These are phyloP conservation scores for Timandra comae DNA, from an alignment of 2,888 invertebrate species.

Conservation along the genomic window DNA sequence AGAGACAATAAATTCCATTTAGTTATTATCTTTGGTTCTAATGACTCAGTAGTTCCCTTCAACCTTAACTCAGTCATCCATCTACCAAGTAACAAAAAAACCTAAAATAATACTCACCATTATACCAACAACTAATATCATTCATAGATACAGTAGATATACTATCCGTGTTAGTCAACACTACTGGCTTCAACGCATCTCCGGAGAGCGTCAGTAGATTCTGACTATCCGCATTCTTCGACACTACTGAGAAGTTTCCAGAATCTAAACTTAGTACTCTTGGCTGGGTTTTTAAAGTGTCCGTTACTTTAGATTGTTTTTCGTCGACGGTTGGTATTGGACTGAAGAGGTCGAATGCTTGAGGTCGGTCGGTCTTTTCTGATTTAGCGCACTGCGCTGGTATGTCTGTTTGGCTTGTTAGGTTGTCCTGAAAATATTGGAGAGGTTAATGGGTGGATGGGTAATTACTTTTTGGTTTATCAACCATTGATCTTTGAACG, in stretches of 20 bases:
- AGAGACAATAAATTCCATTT: no score
- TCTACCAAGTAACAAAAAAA: no score
- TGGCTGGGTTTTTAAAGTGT: conserved; percentile 49
- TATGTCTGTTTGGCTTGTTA: conserved; percentile 29
- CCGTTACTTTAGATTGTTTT: conserved; percentile 53
- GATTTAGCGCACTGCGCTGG: conserved; percentile 25
- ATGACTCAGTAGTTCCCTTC: no score
- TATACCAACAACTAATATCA: conserved; percentile 82
- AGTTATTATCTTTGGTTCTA: no score
- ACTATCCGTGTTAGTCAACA: conserved; percentile 54
- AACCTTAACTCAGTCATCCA: no score
- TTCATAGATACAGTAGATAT: conserved; percentile 73
- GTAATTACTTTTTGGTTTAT: no score
- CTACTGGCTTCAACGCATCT: conserved; percentile 52
- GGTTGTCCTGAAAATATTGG: conserved; percentile 64
- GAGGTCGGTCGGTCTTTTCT: conserved; percentile 45
- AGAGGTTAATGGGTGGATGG: no score
- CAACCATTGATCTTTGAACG: no score
- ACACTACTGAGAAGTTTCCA: conserved; percentile 61
- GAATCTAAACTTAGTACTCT: conserved; percentile 59
- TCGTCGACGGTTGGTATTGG: conserved; percentile 67
- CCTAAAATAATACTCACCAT: conserved; percentile 48
- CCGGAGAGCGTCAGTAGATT: conserved; percentile 53
- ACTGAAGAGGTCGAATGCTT: conserved; percentile 71
- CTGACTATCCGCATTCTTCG: conserved; percentile 47